These are phyloP conservation scores for Selenia dentaria DNA, from an alignment of 2,888 invertebrate species.

Conservation along the genomic window DNA sequence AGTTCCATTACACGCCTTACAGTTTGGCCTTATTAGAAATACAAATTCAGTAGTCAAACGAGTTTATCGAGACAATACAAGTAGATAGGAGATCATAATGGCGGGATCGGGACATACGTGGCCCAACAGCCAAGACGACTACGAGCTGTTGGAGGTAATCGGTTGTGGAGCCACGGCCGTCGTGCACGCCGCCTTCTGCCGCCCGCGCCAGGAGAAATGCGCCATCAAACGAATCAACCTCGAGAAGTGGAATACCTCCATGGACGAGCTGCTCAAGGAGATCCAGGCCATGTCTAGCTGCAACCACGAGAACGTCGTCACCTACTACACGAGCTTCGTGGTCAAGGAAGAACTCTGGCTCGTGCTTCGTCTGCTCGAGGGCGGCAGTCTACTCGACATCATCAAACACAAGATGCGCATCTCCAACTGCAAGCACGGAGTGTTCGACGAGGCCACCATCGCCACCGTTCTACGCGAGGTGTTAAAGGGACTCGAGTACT, in stretches of 20 bases:
- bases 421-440: conserved; percentile 97
- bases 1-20: conserved; percentile 55
- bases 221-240: conserved; percentile 99
- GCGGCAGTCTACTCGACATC: conserved; percentile 94
- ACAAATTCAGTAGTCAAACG: conserved; percentile 32
- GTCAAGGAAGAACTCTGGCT: conserved; percentile 99
- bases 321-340: conserved; percentile 99
- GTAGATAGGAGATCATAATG: conserved; percentile 43
- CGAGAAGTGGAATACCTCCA: conserved; percentile 99
- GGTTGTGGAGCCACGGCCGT: conserved; percentile 99
- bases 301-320: conserved; percentile 99
- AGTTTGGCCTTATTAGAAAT: conserved; percentile 63
- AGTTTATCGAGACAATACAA: conserved; percentile 29
- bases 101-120: conserved; percentile 84
- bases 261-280: conserved; percentile 98
- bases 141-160: conserved; percentile 97
- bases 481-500: conserved; percentile 98
- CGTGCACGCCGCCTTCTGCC: conserved; percentile 98
- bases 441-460: conserved; percentile 99
- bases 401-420: conserved; percentile 98
- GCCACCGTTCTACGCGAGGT: conserved; percentile 99
- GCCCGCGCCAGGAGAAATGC: conserved; percentile 97
- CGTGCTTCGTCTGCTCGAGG: conserved; percentile 97
- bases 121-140: conserved; percentile 97
- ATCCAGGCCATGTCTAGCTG: conserved; percentile 99